Evolutionary conservation across 2,888 invertebrate species (phyloP), one percentile per base, ranked within the genome.

Genomic region (Oasisia sp.): DNA sequence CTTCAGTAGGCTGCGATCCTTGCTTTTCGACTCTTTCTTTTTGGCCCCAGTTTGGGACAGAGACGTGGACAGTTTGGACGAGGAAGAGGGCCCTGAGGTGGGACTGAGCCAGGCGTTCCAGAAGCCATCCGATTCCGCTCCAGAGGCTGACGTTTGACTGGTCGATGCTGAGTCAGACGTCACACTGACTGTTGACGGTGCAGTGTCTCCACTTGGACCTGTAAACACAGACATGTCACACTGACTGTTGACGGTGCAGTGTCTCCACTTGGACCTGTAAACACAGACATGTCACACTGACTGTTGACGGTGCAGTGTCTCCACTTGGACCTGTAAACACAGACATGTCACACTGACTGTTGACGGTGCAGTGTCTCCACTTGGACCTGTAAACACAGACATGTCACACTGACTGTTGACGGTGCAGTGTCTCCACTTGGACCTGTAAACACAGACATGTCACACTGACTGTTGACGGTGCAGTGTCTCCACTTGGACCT

Each of bases 1-100:
- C 27, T 74, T 74, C 27, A 74, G n/a, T n/a, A 27, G 74, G 74
- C 74, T 74, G 74, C 74, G 74, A n/a, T 74, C 74, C 74, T 74
- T 74, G 74, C 74, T 74, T 74, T 74, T 74, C 27, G 74, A 74
- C n/a, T 74, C 74, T 74, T 74, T 74, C 74, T 74, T 74, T 74
- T 74, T 19, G 4, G n/a, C 74, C 27, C 27, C 27, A 27, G 74
- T 19, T 27, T 74, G 74, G 27, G 74, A 74, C 27, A 74, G n/a
- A 74, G 74, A 74, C 27, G 74, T 74, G 74, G 74, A 74, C 19
- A 27, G 74, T 74, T 74, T 5, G 74, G 74, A 58, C 14, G 58
- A 58, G 14, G 58, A 74, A 5, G 74, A 27, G 38, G 38, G 4
- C 38, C 38, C 38, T 74, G 74, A 27, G 27, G 74, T 74, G 74